phyloP scores from a whole-genome alignment of 1,140 invertebrate genomes.

The Macrostomum lignano region DNA sequence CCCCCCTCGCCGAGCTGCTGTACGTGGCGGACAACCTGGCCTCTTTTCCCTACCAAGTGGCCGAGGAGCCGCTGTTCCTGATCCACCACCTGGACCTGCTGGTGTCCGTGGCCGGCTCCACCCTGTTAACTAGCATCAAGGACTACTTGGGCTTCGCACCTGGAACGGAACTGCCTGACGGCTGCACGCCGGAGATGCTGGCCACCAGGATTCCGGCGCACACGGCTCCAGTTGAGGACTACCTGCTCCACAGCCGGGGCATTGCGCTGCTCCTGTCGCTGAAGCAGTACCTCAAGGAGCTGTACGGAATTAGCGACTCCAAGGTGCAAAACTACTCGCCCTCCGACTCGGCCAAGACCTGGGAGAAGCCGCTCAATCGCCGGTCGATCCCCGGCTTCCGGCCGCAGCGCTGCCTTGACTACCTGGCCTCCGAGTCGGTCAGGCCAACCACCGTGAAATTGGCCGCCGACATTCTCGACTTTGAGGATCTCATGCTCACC shows the following conservation, averaged over 20 bases:
- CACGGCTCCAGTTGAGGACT: too few relatives aligned
- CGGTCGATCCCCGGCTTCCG: too few relatives aligned
- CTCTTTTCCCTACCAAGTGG: slow-evolving; percentile 80
- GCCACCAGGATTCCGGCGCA: too few relatives aligned
- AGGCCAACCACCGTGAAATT: too few relatives aligned
- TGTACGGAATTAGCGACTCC: slow-evolving; percentile 67
- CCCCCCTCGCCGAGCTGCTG: slow-evolving; percentile 61
- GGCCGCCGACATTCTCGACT: too few relatives aligned
- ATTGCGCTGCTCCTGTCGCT: slow-evolving; percentile 62
- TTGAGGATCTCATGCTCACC: too few relatives aligned
- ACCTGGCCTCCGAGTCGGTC: too few relatives aligned
- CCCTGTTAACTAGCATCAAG: too few relatives aligned
- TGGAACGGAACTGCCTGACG: too few relatives aligned
- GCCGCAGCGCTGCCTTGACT: too few relatives aligned
- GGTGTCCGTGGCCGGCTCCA: slow-evolving; percentile 67
- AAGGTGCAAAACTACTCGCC: slow-evolving; percentile 83
- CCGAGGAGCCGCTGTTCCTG: slow-evolving; percentile 88
- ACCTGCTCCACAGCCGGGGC: slow-evolving; percentile 65
- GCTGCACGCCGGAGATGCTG: too few relatives aligned
- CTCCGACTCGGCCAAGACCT: slow-evolving; percentile 67
- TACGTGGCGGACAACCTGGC: slow-evolving; percentile 91
- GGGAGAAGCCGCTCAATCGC: slow-evolving; percentile 56
- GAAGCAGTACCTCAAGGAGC: slow-evolving; percentile 72
- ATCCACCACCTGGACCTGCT: slow-evolving; percentile 91
- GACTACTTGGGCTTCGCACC: too few relatives aligned